Evolutionary conservation across 2,113 vertebrate species (phyloP).

Genomic region (Pomatostomus ruficeps): DNA sequence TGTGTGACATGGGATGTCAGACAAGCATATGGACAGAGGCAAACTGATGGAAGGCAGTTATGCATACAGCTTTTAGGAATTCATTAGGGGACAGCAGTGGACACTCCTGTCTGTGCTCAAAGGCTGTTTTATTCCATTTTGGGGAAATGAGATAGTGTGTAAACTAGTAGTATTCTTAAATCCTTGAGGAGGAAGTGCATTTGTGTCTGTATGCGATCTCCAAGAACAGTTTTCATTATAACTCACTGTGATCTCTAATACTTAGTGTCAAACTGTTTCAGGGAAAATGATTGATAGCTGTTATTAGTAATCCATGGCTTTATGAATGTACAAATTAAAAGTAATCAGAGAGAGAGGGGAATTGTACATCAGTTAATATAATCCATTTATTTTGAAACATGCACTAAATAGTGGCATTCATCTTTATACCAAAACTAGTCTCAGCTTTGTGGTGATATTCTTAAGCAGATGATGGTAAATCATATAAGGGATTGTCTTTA

Average conservation of each 20-base stretch:
- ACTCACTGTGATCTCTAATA: neutral
- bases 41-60: neutral
- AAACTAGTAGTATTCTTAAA: neutral
- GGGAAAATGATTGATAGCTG: constrained; percentile 19
- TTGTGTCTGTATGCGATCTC: neutral
- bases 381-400: constrained; percentile 25
- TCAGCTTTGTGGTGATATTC: neutral
- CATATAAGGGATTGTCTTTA: neutral
- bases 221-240: neutral
- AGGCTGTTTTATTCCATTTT: neutral
- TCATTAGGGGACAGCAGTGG: neutral
- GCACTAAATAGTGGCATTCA: neutral
- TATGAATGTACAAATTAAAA: constrained; percentile 50
- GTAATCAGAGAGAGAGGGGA: constrained; percentile 1
- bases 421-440: neutral
- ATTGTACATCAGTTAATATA: neutral
- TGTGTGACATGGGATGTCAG: neutral
- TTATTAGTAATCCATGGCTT: constrained; percentile 18
- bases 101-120: neutral
- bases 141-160: neutral
- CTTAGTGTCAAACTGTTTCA: neutral
- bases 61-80: neutral
- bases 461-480: neutral
- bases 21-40: neutral
- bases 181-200: neutral